Evolutionary conservation across 2,888 invertebrate genomes (phyloP).

Genomic region (Cephus rjabovi): DNA sequence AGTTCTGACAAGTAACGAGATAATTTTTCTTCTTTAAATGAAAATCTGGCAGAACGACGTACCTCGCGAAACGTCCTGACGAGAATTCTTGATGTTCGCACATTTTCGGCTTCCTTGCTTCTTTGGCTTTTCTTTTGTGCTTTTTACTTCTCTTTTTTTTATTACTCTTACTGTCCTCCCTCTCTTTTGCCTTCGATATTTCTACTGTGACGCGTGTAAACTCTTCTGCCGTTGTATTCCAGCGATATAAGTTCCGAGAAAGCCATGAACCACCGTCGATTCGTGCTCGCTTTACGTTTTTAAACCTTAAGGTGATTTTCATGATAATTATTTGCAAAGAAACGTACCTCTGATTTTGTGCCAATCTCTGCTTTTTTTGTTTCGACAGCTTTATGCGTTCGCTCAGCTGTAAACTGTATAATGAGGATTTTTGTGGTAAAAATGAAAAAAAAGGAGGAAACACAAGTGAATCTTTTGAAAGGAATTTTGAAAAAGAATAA

Average conservation of each 20-base stretch:
- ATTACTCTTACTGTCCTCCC: neutral
- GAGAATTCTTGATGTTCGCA: too few species aligned
- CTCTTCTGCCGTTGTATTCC: neutral
- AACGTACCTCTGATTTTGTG: neutral
- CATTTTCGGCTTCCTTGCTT: too few species aligned
- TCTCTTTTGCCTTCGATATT: neutral
- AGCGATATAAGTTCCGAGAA: neutral
- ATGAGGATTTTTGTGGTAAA: neutral
- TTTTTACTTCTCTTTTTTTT: neutral
- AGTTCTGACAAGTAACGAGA: neutral
- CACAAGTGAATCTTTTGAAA: neutral
- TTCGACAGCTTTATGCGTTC: neutral
- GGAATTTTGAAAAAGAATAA: neutral
- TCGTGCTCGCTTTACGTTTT: neutral
- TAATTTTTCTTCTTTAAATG: neutral
- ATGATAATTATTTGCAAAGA: neutral
- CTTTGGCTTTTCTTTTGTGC: neutral
- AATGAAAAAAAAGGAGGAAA: neutral
- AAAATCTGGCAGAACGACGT: neutral
- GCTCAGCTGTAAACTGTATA: neutral
- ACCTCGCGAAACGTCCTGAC: neutral
- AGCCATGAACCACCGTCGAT: neutral
- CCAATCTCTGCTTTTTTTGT: neutral
- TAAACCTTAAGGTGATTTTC: neutral
- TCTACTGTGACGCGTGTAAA: neutral